These are phyloP conservation scores for Drosophila pseudoananassae DNA, from an alignment of 1,140 invertebrate genomes.

Conservation along the genomic window DNA sequence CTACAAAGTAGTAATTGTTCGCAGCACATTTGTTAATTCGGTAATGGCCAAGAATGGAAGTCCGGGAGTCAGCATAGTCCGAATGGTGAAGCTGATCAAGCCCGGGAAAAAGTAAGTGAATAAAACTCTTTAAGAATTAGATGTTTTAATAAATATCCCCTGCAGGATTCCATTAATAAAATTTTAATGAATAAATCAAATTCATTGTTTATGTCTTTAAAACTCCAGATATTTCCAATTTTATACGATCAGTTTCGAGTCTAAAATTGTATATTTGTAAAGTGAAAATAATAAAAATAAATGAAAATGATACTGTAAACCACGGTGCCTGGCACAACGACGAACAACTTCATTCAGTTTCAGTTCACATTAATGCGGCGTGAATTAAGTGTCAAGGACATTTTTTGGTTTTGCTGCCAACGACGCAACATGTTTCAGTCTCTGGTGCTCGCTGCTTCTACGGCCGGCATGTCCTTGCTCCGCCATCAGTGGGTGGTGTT, in stretches of 20 bases:
- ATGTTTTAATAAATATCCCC: no score
- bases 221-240: no score
- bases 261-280: no score
- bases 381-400: slow-evolving; percentile 83
- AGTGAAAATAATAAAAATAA: background rate
- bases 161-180: no score
- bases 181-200: no score
- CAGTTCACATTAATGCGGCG: slow-evolving; percentile 81
- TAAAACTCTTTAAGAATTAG: background rate
- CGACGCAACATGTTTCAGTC: slow-evolving; percentile 75
- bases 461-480: slow-evolving; percentile 41
- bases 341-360: slow-evolving; percentile 78
- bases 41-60: slow-evolving; percentile 1
- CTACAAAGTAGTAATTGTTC: slow-evolving; percentile 27
- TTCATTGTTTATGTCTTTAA: no score
- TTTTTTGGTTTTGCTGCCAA: slow-evolving; percentile 75
- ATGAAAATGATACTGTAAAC: no score
- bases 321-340: slow-evolving; percentile 47
- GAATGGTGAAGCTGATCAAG: slow-evolving; percentile 15
- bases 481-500: slow-evolving; percentile 39
- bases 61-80: slow-evolving; percentile 13
- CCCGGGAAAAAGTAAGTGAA: background rate
- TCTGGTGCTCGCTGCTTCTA: slow-evolving; percentile 4
- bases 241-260: no score
- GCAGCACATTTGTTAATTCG: slow-evolving; percentile 13